These are phyloP conservation scores for Scaptomyza flava DNA, from an alignment of 2,888 invertebrate genomes.

Conservation along the genomic window DNA sequence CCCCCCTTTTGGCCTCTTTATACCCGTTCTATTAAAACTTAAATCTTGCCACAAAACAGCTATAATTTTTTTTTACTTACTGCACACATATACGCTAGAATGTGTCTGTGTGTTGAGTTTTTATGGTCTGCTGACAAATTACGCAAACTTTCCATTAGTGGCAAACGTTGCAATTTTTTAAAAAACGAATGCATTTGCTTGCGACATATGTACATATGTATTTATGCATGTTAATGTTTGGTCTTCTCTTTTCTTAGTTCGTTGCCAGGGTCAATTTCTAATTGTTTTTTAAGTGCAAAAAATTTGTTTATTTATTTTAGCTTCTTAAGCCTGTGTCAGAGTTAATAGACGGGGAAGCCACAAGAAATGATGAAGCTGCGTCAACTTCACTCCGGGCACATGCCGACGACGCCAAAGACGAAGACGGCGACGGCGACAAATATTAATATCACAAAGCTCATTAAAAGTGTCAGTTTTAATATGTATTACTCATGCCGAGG, in stretches of 20 bases:
- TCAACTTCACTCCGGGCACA: conserved; percentile 30
- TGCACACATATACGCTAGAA: conserved; percentile 41
- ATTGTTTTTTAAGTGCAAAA: conserved; percentile 40
- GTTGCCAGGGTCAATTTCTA: conserved; percentile 52
- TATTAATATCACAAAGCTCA: conserved; percentile 79
- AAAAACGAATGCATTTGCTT: conserved; percentile 25
- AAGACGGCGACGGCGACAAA: conserved; percentile 45
- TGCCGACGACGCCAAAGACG: conserved; percentile 47
- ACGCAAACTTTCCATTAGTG: conserved; percentile 73
- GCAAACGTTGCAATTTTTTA: conserved; percentile 31
- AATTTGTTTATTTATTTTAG: not conserved
- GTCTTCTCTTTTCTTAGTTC: not conserved
- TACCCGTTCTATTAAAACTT: conserved; percentile 4
- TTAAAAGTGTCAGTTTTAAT: conserved; percentile 77
- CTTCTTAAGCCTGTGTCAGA: conserved; percentile 33
- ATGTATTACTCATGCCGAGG: conserved; percentile 30
- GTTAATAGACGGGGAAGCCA: conserved; percentile 45
- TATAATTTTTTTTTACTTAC: conserved; percentile 62
- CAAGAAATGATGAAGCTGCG: conserved; percentile 47
- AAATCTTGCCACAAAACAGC: conserved; percentile 42
- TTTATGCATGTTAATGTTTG: not conserved
- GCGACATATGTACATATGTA: conserved; percentile 1
- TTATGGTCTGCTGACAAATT: conserved; percentile 77
- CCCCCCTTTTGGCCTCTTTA: not conserved
- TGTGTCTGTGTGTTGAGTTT: conserved; percentile 40